Evolutionary conservation across 2,888 invertebrate genomes (phyloP), one percentile per base, ranked within the genome.

Genomic region (Lathronympha strigana): DNA sequence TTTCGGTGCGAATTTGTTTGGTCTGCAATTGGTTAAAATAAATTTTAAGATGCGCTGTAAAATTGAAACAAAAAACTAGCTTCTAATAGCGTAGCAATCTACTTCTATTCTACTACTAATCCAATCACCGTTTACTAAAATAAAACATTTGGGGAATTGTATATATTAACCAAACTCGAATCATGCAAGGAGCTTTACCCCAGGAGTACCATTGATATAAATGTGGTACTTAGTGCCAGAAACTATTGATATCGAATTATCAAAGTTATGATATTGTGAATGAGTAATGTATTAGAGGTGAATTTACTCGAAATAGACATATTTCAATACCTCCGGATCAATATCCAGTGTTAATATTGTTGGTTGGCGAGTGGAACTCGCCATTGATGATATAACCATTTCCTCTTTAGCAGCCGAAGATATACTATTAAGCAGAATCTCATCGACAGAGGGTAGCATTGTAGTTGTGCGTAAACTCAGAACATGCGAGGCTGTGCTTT

Each of bases 361-460:
- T 81, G 92, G 90, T 89, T 91, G 88, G 79, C 79, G 82, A 87
- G 91, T 92, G 73, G 92, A 88, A 81, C 87, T 92, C 76, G 82
- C 88, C 86, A 91, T 90, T 78, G 89, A 88, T 77, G 90, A 88
- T 84, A 90, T 88, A 82, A 90, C 88, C 87, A 91, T 93, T 76
- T 93, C 91, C 86, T 94, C 92, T 88, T 93, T 93, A 86, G 92
- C 93, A 72, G 93, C 94, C 76, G 93, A 91, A 80, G 94, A 90
- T 80, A 93, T 90, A 90, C 92, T 93, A 86, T 93, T 93, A 86
- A 93, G 93, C 87, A 94, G 87, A 85, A 94, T 92, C 83, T 93
- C 93, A 81, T 93, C 92, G 87, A 94, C 83, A 82, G 92, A 92
- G 80, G 93, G 93, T 84, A 93, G 86, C 88, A 93, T 93, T 84